Conservation (phyloP, 2,113 vertebrate species). For the Ardeotis arabs region DNA sequence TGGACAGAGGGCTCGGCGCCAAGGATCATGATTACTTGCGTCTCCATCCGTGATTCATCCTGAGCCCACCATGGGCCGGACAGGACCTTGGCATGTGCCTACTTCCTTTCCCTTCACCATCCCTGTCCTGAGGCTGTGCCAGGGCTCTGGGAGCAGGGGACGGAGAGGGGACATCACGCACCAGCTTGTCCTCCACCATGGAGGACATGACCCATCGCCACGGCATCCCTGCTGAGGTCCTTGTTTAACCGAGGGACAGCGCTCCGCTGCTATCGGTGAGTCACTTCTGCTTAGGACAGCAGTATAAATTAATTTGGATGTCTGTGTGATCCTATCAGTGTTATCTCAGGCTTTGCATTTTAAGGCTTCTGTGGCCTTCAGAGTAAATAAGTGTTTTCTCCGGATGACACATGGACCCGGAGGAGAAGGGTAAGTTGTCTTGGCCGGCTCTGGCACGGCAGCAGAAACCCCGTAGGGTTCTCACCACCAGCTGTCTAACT, state of each 20-base stretch:
- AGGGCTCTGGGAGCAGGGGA: fast-evolving
- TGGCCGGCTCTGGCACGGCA: not conserved
- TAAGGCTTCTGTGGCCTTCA: constrained; percentile 33
- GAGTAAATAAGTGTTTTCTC: constrained; percentile 28
- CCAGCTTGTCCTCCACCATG: not conserved
- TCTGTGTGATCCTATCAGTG: constrained; percentile 45
- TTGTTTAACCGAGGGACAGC: not conserved
- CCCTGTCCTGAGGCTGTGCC: not conserved
- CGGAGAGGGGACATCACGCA: fast-evolving
- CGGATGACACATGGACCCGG: not conserved
- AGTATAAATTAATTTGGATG: constrained; percentile 42
- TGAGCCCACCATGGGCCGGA: not conserved
- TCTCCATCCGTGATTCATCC: not conserved
- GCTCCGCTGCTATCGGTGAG: not conserved
- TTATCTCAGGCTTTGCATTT: not conserved
- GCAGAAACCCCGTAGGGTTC: not conserved
- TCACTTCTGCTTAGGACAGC: constrained; percentile 18
- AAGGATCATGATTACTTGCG: fast-evolving
- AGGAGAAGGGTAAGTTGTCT: constrained; percentile 20
- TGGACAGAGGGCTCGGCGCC: fast-evolving
- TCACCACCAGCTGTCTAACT: not conserved
- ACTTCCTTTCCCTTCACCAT: fast-evolving
- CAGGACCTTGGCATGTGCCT: fast-evolving
- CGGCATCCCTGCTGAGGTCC: not conserved
- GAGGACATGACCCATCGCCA: not conserved